Evolutionary conservation across 2,113 vertebrate species (phyloP).

Genomic region (Sinocyclocheilus rhinocerous): DNA sequence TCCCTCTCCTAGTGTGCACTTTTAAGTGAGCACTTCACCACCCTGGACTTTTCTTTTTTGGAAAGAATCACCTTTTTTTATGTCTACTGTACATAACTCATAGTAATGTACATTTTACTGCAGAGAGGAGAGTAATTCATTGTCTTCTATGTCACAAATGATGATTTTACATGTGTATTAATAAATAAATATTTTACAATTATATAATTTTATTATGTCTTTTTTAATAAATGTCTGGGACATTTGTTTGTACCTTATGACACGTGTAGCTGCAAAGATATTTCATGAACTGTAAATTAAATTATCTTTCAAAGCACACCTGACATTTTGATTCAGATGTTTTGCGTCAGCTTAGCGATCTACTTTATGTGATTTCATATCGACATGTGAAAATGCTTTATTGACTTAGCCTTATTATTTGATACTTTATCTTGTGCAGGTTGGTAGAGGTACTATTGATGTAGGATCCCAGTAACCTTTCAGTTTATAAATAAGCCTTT

Average conservation of each 20-base stretch:
- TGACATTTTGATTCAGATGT: background rate
- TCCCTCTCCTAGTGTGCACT: slow-evolving; percentile 28
- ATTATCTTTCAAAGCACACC: background rate
- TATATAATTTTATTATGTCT: slow-evolving; percentile 25
- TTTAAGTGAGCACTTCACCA: slow-evolving; percentile 35
- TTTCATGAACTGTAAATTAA: background rate
- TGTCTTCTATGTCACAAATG: slow-evolving; percentile 55
- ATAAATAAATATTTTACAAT: slow-evolving; percentile 77
- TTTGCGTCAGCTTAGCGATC: too few species aligned
- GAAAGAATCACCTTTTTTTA: slow-evolving; percentile 20
- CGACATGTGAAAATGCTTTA: background rate
- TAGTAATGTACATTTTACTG: slow-evolving; percentile 48
- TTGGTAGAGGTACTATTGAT: too few species aligned
- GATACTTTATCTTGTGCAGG: background rate
- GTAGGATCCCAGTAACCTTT: background rate
- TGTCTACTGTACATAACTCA: slow-evolving; percentile 54
- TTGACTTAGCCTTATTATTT: background rate
- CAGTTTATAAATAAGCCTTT: background rate
- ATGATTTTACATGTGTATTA: slow-evolving; percentile 67
- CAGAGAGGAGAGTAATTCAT: slow-evolving; percentile 49
- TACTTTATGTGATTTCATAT: background rate
- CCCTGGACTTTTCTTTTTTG: background rate
- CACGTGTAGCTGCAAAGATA: background rate
- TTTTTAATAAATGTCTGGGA: background rate
- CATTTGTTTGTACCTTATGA: background rate